phyloP scores from a whole-genome alignment of 2,888 invertebrate genomes.

The Brachylomia viminalis region DNA sequence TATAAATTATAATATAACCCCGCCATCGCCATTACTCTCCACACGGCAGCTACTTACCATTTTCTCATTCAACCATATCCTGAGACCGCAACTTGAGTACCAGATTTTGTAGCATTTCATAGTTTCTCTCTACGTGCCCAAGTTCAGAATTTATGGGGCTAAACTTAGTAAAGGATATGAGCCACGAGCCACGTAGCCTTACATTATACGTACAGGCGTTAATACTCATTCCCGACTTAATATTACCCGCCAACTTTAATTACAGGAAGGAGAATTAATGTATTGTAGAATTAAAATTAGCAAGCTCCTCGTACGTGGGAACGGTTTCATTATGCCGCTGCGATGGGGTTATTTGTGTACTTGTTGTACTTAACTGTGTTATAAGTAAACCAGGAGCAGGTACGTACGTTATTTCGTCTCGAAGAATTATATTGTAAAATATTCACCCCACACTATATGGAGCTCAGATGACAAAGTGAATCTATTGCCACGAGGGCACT shows the following conservation, averaged over 20 bases:
- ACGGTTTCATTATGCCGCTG: constrained; percentile 56
- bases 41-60: constrained; percentile 64
- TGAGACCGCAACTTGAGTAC: constrained; percentile 65
- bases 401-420: neutral
- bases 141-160: constrained; percentile 76
- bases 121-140: constrained; percentile 73
- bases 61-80: constrained; percentile 67
- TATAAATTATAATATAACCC: constrained; percentile 37
- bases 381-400: neutral
- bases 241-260: constrained; percentile 63
- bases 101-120: constrained; percentile 74
- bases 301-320: constrained; percentile 39
- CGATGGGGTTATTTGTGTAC: constrained; percentile 57
- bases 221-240: constrained; percentile 64
- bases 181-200: constrained; percentile 67
- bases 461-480: constrained; percentile 42
- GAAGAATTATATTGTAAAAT: neutral
- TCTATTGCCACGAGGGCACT: constrained; percentile 49
- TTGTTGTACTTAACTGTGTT: constrained; percentile 18
- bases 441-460: constrained; percentile 16
- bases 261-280: constrained; percentile 66
- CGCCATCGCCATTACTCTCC: constrained; percentile 41
- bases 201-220: constrained; percentile 62
- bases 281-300: constrained; percentile 66
- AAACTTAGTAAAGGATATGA: constrained; percentile 69